phyloP scores from a whole-genome alignment of 2,113 vertebrate genomes.

The Mustelus asterias region DNA sequence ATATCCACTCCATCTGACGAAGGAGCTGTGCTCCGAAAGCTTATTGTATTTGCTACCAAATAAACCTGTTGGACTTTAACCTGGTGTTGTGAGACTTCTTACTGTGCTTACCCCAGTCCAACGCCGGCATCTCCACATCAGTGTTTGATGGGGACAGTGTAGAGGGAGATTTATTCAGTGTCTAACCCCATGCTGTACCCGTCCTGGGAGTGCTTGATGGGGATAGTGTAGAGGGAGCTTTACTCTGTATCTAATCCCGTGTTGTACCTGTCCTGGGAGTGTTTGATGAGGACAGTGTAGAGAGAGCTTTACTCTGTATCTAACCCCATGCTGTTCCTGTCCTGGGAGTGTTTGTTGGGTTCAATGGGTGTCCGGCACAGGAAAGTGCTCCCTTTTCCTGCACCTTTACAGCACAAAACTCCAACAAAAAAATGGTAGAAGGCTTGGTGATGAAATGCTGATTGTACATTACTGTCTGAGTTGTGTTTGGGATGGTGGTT shows the following conservation, averaged over 20 bases:
- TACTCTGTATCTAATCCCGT: background rate
- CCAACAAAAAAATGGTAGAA: background rate
- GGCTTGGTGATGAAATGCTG: background rate
- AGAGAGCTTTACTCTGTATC: background rate
- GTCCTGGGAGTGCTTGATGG: background rate
- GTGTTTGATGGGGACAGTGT: background rate
- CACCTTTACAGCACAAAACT: background rate
- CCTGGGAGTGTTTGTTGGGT: background rate
- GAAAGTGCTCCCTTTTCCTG: background rate
- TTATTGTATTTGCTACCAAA: too few species aligned
- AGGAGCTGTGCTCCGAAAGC: too few species aligned
- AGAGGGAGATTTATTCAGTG: background rate
- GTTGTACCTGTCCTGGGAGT: background rate
- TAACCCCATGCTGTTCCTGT: background rate
- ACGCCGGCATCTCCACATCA: too few species aligned
- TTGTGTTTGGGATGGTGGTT: background rate
- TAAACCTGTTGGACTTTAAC: too few species aligned
- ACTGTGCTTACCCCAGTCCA: too few species aligned
- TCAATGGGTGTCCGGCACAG: background rate
- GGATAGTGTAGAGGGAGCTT: background rate
- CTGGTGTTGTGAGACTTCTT: too few species aligned
- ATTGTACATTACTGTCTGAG: background rate
- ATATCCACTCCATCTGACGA: too few species aligned
- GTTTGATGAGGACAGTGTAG: background rate
- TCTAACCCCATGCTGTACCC: background rate